Conservation (phyloP, 1,140 invertebrate species). For the Drosophila varians region DNA sequence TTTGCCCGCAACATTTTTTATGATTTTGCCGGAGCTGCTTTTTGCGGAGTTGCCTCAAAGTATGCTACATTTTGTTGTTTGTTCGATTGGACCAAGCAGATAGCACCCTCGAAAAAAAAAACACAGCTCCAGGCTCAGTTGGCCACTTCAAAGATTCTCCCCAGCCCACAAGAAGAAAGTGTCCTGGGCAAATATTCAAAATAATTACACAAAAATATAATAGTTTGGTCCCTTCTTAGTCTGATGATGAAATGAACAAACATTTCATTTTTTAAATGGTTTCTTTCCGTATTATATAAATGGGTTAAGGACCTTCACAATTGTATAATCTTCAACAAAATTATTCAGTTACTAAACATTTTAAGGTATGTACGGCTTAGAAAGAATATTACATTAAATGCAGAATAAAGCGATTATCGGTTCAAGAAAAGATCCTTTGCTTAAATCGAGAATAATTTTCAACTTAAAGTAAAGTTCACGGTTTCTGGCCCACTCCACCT, state of each 20-base stretch:
- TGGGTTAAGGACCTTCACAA: no score
- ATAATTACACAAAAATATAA: constrained; percentile 55
- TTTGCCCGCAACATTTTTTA: constrained; percentile 54
- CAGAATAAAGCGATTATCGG: no score
- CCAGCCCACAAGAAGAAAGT: constrained; percentile 31
- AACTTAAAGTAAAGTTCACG: constrained; percentile 15
- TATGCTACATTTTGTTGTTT: constrained; percentile 41
- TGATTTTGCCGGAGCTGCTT: constrained; percentile 7
- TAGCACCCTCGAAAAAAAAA: constrained; percentile 25
- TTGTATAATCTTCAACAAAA: no score
- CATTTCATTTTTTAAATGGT: no score
- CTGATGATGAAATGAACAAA: constrained; percentile 13
- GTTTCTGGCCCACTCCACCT: background rate
- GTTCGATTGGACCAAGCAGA: constrained; percentile 57
- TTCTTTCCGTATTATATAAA: no score
- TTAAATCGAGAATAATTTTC: no score
- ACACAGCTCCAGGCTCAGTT: constrained; percentile 31
- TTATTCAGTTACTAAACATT: no score
- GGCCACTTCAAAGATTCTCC: constrained; percentile 59
- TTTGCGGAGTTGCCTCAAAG: constrained; percentile 21
- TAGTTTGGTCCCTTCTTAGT: constrained; percentile 25
- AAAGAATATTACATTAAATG: no score
- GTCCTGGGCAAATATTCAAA: constrained; percentile 56
- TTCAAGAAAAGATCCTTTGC: background rate
- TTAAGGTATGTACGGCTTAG: no score